A percentile compares a stretch with the other conserved stretches of the same genome.
phyloP scores from a whole-genome alignment of 2,888 invertebrate genomes.

The Labia minor region DNA sequence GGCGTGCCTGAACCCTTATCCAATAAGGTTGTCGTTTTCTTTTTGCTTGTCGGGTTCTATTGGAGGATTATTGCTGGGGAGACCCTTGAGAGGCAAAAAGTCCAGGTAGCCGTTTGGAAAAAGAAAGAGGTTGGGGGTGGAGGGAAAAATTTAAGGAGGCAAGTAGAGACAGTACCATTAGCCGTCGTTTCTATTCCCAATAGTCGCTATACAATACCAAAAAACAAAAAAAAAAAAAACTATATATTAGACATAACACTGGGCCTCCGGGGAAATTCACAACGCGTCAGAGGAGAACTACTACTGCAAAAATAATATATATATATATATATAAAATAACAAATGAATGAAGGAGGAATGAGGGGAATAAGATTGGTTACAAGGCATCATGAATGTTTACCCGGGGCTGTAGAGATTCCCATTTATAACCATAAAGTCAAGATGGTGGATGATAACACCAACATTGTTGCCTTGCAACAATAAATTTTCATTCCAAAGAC shows the following conservation, averaged over 20 bases:
- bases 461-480: neutral
- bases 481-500: neutral
- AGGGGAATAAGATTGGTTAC: neutral
- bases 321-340: neutral
- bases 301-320: neutral
- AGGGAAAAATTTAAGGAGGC: too few relatives aligned
- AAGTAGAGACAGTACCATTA: neutral
- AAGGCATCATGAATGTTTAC: neutral
- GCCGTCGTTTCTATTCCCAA: neutral
- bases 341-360: too few relatives aligned
- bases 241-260: neutral
- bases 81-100: neutral
- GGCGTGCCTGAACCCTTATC: neutral
- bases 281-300: neutral
- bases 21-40: neutral
- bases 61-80: neutral
- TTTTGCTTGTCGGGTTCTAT: slow-evolving; percentile 1
- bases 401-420: neutral
- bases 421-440: slow-evolving; percentile 13
- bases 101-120: neutral
- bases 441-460: neutral
- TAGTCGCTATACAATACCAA: neutral
- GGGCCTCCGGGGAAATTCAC: neutral
- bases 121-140: too few relatives aligned
- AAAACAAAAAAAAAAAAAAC: too few relatives aligned